Evolutionary conservation across 2,113 vertebrate species (phyloP).

Genomic region (Morone chrysops): DNA sequence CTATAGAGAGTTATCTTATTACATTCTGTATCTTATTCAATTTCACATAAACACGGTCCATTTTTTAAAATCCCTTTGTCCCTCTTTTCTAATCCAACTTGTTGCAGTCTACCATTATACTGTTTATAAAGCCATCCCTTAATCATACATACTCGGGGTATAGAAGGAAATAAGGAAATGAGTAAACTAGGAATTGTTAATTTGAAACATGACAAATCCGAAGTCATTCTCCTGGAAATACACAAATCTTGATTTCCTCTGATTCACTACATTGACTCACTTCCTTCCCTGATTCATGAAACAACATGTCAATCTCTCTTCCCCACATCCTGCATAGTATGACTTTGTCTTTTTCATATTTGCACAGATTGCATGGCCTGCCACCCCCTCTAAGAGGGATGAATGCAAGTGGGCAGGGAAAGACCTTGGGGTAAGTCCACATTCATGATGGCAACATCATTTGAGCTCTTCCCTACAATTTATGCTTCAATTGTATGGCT

Average conservation of each 20-base stretch:
- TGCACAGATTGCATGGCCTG: constrained; percentile 94
- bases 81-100: neutral
- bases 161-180: neutral
- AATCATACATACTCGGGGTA: neutral
- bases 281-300: constrained; percentile 11
- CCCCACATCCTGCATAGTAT: constrained; percentile 30
- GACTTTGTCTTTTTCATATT: constrained; percentile 58
- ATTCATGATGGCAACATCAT: constrained; percentile 17
- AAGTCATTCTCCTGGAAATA: constrained; percentile 34
- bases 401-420: constrained; percentile 99
- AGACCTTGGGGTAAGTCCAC: constrained; percentile 91
- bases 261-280: constrained; percentile 59
- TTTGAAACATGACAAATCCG: constrained; percentile 22
- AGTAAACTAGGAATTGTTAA: neutral
- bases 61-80: neutral
- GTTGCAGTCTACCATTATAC: neutral
- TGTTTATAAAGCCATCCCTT: neutral
- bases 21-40: neutral
- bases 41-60: neutral
- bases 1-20: neutral
- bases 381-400: constrained; percentile 93
- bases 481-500: neutral
- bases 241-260: constrained; percentile 5
- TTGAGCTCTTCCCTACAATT: constrained; percentile 4
- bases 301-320: constrained; percentile 22